phyloP scores from a whole-genome alignment of 2,888 invertebrate genomes.

The Anaspis maculata region DNA sequence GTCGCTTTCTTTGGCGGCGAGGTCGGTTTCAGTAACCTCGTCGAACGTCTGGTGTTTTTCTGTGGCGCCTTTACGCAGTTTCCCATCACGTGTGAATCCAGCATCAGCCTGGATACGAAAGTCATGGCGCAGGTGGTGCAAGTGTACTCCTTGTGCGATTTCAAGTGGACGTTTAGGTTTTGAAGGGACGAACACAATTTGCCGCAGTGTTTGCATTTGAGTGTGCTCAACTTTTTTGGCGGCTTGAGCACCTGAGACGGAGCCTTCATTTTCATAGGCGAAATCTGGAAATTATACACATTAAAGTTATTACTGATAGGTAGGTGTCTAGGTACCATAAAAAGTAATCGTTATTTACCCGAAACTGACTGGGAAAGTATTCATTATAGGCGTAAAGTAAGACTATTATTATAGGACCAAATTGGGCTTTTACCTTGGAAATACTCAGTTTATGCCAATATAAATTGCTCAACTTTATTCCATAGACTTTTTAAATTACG shows the following conservation, averaged over 20 bases:
- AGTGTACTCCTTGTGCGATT: constrained; percentile 28
- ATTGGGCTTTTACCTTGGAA: too few species aligned
- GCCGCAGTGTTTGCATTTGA: constrained; percentile 30
- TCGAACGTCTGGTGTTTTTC: background rate
- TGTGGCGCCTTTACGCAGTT: constrained; percentile 30
- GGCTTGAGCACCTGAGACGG: too few species aligned
- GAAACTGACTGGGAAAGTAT: too few species aligned
- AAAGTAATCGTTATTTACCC: too few species aligned
- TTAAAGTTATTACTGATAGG: too few species aligned
- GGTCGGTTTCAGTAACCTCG: background rate
- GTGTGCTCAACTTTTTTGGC: background rate
- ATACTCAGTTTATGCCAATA: too few species aligned
- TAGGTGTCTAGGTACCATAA: too few species aligned
- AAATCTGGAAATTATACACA: too few species aligned
- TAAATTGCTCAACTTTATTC: too few species aligned
- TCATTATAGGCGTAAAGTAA: too few species aligned
- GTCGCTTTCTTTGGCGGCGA: background rate
- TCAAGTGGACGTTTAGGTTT: constrained; percentile 25
- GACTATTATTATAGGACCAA: too few species aligned
- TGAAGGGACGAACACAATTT: constrained; percentile 27
- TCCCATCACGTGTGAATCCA: constrained; percentile 32
- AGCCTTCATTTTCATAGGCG: constrained; percentile 29
- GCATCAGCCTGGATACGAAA: constrained; percentile 31
- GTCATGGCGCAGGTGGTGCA: constrained; percentile 29
- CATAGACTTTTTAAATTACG: too few species aligned